Percentiles rank a stretch among this genome's conserved stretches.
These are phyloP conservation scores for Euthynnus affinis DNA, from an alignment of 2,797 vertebrate genomes.

Conservation along the genomic window DNA sequence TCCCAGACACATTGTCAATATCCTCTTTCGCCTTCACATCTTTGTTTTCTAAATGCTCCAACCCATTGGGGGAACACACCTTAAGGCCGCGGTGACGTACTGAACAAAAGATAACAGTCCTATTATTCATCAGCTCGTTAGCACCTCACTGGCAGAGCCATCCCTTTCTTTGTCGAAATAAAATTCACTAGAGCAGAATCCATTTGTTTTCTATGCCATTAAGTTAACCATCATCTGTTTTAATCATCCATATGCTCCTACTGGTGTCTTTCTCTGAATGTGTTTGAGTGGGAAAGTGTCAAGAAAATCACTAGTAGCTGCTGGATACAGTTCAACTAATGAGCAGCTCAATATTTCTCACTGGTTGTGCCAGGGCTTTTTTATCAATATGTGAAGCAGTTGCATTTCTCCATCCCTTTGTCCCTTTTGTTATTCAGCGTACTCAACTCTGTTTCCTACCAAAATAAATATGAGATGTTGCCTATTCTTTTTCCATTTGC, in stretches of 20 bases:
- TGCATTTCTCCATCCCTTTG: slow-evolving; percentile 38
- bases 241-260: slow-evolving; percentile 31
- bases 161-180: neutral
- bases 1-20: slow-evolving; percentile 73
- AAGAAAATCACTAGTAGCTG: slow-evolving; percentile 48
- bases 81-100: slow-evolving; percentile 1
- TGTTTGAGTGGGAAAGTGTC: slow-evolving; percentile 26
- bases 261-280: slow-evolving; percentile 12
- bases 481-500: slow-evolving; percentile 53
- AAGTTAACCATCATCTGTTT: slow-evolving; percentile 38
- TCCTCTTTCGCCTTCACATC: slow-evolving; percentile 25
- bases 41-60: slow-evolving; percentile 60
- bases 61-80: slow-evolving; percentile 12
- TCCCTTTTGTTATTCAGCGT: slow-evolving; percentile 49
- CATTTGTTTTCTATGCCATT: slow-evolving; percentile 24
- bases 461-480: slow-evolving; percentile 46
- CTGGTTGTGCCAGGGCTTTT: slow-evolving; percentile 1
- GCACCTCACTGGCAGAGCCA: slow-evolving; percentile 7
- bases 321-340: slow-evolving; percentile 53
- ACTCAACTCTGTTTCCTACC: slow-evolving; percentile 31
- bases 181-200: slow-evolving; percentile 4
- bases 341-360: slow-evolving; percentile 57
- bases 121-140: slow-evolving; percentile 51
- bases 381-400: slow-evolving; percentile 39
- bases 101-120: slow-evolving; percentile 11